phyloP scores from a whole-genome alignment of 2,113 vertebrate species.

The Naja naja region DNA sequence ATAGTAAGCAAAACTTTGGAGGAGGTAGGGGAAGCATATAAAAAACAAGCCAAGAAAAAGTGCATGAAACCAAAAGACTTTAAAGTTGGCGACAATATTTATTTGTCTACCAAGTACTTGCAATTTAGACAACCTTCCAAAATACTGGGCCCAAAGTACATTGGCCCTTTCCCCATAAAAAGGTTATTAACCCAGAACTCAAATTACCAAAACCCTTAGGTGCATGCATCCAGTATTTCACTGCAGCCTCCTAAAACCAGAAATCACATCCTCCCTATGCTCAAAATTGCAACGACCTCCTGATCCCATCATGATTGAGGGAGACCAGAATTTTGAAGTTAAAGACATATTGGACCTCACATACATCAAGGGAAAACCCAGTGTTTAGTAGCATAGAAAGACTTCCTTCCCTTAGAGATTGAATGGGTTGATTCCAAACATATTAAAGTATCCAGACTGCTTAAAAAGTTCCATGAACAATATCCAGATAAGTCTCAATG shows the following conservation, averaged over 20 bases:
- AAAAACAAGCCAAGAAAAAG: too few species aligned
- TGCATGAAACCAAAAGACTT: too few species aligned
- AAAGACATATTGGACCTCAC: background rate
- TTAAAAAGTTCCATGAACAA: background rate
- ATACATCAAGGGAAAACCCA: background rate
- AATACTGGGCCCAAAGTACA: too few species aligned
- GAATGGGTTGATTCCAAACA: background rate
- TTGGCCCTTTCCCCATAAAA: background rate
- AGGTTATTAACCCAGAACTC: background rate
- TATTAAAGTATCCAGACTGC: background rate
- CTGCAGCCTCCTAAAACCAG: background rate
- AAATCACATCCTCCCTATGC: background rate
- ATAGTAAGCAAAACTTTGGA: too few species aligned
- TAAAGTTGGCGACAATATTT: too few species aligned
- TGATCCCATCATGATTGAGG: background rate
- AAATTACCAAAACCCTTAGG: background rate
- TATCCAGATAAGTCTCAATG: background rate
- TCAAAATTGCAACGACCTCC: background rate
- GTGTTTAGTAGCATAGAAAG: background rate
- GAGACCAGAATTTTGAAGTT: background rate
- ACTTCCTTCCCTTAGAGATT: background rate
- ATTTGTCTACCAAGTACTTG: too few species aligned
- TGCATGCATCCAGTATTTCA: background rate
- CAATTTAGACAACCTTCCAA: too few species aligned
- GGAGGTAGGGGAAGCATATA: too few species aligned